phyloP scores from a whole-genome alignment of 92 coral and sea anemone species.

The Zoanthus gigantus region DNA sequence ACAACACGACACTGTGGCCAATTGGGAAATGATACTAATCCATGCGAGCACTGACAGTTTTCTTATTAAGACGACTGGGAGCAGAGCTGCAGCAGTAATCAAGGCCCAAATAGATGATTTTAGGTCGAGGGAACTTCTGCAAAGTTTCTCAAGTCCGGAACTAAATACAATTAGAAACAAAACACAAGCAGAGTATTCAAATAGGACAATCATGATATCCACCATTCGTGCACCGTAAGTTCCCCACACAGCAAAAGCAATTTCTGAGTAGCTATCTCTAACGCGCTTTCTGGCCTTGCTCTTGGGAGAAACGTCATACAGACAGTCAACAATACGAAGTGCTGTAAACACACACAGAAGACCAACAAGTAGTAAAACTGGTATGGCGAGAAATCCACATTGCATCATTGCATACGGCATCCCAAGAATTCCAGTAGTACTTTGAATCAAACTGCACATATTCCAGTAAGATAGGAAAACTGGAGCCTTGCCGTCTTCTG shows the following conservation, averaged over 20 bases:
- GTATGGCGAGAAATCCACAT: constrained; percentile 77
- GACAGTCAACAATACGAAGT: constrained; percentile 71
- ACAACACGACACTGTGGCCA: constrained; percentile 66
- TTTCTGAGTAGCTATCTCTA: constrained; percentile 81
- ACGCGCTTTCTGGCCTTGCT: constrained; percentile 83
- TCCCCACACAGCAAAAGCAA: constrained; percentile 87
- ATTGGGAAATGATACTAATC: constrained; percentile 80
- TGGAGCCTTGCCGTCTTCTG: constrained; percentile 87
- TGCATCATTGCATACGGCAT: constrained; percentile 78
- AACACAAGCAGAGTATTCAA: constrained; percentile 70
- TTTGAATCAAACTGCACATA: constrained; percentile 78
- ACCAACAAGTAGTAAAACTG: constrained; percentile 66
- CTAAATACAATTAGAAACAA: constrained; percentile 73
- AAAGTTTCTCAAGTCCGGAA: constrained; percentile 60
- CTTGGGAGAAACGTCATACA: constrained; percentile 82
- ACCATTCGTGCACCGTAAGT: constrained; percentile 80
- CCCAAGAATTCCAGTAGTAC: constrained; percentile 75
- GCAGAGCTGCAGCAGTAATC: constrained; percentile 59
- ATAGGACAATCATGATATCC: constrained; percentile 72
- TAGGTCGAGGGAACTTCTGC: constrained; percentile 44
- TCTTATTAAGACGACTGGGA: constrained; percentile 71
- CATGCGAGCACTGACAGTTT: constrained; percentile 78
- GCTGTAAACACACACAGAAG: constrained; percentile 69
- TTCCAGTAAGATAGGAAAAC: constrained; percentile 79
- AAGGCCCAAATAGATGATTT: constrained; percentile 70